Evolutionary conservation across 2,797 vertebrate genomes (phyloP).

Genomic region (Spea hammondii): DNA sequence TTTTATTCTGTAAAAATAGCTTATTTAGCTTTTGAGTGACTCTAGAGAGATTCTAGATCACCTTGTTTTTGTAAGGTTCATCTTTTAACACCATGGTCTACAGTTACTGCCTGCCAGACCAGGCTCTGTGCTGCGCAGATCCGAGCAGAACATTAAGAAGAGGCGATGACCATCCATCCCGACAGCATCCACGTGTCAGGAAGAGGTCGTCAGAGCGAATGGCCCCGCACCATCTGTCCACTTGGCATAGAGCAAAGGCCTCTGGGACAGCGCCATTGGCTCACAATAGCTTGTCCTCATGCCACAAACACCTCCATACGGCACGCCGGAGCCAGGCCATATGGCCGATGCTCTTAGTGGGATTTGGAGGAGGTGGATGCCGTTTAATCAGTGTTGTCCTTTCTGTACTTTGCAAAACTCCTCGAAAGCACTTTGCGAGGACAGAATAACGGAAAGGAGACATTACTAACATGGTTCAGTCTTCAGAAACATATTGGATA

Average conservation of each 20-base stretch:
- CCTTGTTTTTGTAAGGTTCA: too few species aligned
- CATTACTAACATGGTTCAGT: too few species aligned
- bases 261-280: conserved; percentile 32
- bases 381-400: conserved; percentile 21
- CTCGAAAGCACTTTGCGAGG: background rate
- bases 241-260: conserved; percentile 40
- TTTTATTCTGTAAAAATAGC: too few species aligned
- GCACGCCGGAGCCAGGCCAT: conserved; percentile 31
- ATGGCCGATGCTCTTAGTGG: conserved; percentile 35
- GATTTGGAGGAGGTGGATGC: conserved; percentile 18
- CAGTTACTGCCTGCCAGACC: background rate
- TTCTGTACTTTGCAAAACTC: background rate
- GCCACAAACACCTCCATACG: conserved; percentile 29
- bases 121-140: conserved; percentile 3
- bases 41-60: too few species aligned
- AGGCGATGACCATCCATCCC: conserved; percentile 25
- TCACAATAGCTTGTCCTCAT: conserved; percentile 24
- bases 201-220: conserved; percentile 14
- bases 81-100: too few species aligned
- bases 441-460: background rate
- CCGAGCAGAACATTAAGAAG: conserved; percentile 14
- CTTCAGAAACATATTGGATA: too few species aligned
- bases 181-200: conserved; percentile 29
- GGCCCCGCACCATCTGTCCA: conserved; percentile 37
- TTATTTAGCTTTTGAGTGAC: too few species aligned